A percentile compares a stretch with the other conserved stretches of the same genome.
These are phyloP conservation scores for Clarias gariepinus DNA, from an alignment of 2,113 vertebrate species.

Conservation along the genomic window DNA sequence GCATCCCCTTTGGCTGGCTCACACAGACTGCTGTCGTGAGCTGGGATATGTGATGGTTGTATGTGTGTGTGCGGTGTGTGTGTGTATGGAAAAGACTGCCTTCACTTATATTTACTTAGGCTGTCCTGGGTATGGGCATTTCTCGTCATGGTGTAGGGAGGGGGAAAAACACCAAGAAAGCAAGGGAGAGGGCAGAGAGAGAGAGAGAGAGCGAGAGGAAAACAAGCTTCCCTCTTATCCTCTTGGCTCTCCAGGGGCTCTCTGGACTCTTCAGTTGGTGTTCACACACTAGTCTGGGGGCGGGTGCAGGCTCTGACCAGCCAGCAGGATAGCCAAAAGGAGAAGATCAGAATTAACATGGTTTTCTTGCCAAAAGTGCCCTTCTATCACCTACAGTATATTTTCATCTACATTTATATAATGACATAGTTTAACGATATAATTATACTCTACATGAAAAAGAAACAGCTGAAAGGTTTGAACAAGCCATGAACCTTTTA, in stretches of 20 bases:
- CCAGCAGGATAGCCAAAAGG: background rate
- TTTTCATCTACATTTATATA: background rate
- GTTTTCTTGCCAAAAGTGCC: background rate
- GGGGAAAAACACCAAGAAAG: constrained; percentile 66
- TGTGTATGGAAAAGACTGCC: constrained; percentile 95
- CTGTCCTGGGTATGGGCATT: constrained; percentile 94
- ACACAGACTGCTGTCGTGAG: constrained; percentile 90
- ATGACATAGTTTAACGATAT: background rate
- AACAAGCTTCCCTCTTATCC: constrained; percentile 69
- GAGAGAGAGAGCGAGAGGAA: constrained; percentile 49
- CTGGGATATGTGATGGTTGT: constrained; percentile 81
- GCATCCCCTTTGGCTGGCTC: constrained; percentile 97
- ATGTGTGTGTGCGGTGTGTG: constrained; percentile 82
- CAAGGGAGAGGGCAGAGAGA: constrained; percentile 67
- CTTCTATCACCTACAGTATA: background rate
- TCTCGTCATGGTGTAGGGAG: constrained; percentile 94
- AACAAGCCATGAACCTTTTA: background rate
- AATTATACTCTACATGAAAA: background rate
- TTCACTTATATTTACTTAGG: constrained; percentile 99
- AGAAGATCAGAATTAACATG: background rate
- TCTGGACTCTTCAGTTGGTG: constrained; percentile 86
- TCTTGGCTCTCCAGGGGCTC: constrained; percentile 64
- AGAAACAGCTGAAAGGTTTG: background rate
- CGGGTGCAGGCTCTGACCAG: background rate
- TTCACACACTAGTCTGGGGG: constrained; percentile 91